phyloP scores from a whole-genome alignment of 1,140 invertebrate species.

The Drosophila cardini region DNA sequence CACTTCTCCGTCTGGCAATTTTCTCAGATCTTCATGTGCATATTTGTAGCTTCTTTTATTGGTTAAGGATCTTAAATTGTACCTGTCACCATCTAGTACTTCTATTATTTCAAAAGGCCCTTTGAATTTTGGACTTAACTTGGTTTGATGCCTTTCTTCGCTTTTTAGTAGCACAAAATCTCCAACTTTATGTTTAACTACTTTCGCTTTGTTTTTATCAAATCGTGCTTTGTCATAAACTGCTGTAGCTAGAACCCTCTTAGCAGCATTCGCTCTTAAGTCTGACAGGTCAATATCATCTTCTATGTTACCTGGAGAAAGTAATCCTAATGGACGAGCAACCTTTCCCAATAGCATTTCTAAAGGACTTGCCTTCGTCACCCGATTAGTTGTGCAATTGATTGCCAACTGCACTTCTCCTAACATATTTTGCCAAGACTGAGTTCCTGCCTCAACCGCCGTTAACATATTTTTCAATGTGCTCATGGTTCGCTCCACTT shows the following conservation, averaged over 20 bases:
- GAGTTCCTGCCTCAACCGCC: neutral
- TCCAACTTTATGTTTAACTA: no score
- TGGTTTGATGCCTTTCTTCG: no score
- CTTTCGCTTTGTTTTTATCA: neutral
- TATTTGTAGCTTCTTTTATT: slow-evolving; percentile 4
- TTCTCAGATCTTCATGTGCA: neutral
- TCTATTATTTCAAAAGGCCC: no score
- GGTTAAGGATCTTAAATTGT: no score
- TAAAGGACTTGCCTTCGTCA: neutral
- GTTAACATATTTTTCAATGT: neutral
- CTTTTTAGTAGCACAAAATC: no score
- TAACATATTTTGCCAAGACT: neutral
- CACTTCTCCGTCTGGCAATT: slow-evolving; percentile 19
- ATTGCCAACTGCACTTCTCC: neutral
- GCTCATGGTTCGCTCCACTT: slow-evolving; percentile 1
- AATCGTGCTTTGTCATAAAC: slow-evolving; percentile 12
- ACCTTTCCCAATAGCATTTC: slow-evolving; percentile 5
- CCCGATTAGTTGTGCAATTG: neutral
- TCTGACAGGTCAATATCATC: slow-evolving; percentile 12
- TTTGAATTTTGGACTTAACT: no score
- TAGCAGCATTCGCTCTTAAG: no score
- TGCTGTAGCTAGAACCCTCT: no score
- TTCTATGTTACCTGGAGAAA: no score
- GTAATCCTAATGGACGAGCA: neutral
- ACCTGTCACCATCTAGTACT: no score